phyloP scores from a whole-genome alignment of 2,113 vertebrate species.

The Leptobrachium ailaonicum region DNA sequence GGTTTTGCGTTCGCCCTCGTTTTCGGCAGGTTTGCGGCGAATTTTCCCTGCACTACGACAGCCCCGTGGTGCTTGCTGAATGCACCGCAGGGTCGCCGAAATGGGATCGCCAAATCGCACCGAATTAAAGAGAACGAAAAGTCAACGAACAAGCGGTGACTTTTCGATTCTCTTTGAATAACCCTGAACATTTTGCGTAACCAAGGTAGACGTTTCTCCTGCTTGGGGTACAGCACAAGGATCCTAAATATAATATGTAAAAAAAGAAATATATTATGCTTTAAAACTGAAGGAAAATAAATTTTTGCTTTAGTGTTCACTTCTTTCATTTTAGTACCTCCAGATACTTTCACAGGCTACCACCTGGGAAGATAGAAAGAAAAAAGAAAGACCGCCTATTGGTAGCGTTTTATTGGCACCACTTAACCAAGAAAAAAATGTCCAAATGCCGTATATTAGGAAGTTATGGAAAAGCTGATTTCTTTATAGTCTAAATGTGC shows the following conservation, averaged over 20 bases:
- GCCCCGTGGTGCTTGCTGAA: no score
- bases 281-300: no score
- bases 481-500: slow-evolving; percentile 4
- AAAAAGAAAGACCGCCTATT: neutral
- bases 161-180: no score
- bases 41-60: no score
- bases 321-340: neutral
- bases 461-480: slow-evolving; percentile 21
- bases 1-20: no score
- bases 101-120: no score
- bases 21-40: no score
- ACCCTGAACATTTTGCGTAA: neutral
- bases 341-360: neutral
- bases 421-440: neutral
- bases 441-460: slow-evolving; percentile 15
- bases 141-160: no score
- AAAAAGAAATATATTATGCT: no score
- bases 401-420: neutral
- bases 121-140: no score
- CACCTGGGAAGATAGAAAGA: neutral
- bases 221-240: neutral
- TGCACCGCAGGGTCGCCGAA: no score
- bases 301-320: neutral
- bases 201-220: neutral
- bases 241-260: no score